phyloP scores from a whole-genome alignment of 2,888 invertebrate species.

The Diaperis boleti region DNA sequence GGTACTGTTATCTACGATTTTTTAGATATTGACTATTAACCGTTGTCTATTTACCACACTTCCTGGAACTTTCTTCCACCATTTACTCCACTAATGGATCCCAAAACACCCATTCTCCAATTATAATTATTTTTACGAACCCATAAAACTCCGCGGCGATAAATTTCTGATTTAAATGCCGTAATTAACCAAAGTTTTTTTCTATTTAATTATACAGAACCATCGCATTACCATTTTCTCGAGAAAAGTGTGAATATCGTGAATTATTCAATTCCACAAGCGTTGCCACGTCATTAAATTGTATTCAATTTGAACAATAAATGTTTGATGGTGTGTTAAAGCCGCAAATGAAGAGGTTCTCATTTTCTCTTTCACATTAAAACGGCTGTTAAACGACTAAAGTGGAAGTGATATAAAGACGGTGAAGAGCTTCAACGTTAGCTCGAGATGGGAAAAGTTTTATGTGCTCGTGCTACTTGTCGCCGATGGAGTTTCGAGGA shows the following conservation, averaged over 20 bases:
- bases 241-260: conserved; percentile 2
- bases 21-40: no score
- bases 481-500: no score
- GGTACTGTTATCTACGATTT: no score
- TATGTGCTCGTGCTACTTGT: no score
- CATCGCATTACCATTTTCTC: neutral
- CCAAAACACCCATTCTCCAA: neutral
- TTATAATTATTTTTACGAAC: conserved; percentile 22
- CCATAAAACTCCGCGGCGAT: conserved; percentile 7
- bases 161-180: conserved; percentile 3
- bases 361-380: conserved; percentile 23
- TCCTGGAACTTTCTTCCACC: neutral
- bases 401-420: conserved; percentile 16
- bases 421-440: neutral
- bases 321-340: conserved; percentile 24
- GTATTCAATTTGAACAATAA: conserved; percentile 29
- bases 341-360: conserved; percentile 29
- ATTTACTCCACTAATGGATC: conserved; percentile 14
- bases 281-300: conserved; percentile 21
- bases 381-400: conserved; percentile 18
- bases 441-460: no score
- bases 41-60: no score
- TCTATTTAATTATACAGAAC: neutral
- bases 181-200: neutral
- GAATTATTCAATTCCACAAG: conserved; percentile 10